Evolutionary conservation across 2,888 invertebrate genomes (phyloP).

Genomic region (Latheticus oryzae): DNA sequence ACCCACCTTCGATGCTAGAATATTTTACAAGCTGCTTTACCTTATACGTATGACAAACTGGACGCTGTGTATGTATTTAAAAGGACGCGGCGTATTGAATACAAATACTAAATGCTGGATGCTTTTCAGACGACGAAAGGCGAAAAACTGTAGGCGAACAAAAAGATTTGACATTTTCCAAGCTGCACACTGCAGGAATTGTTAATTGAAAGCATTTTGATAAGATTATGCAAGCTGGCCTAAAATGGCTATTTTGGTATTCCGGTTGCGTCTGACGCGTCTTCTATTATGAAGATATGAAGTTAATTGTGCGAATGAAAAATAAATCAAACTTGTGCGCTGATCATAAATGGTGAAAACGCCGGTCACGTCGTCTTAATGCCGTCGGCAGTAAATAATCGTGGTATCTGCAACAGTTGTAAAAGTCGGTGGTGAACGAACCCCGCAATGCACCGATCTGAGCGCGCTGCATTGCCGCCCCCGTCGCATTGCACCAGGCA

Average conservation of each 20-base stretch:
- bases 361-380: slow-evolving; percentile 42
- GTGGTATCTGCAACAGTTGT: slow-evolving; percentile 53
- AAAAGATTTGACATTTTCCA: too few relatives aligned
- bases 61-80: slow-evolving; percentile 55
- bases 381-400: slow-evolving; percentile 52
- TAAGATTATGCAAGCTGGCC: too few relatives aligned
- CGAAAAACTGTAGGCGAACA: slow-evolving; percentile 16
- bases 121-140: slow-evolving; percentile 32
- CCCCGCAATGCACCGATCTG: slow-evolving; percentile 53
- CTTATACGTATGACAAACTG: slow-evolving; percentile 59
- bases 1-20: slow-evolving; percentile 55
- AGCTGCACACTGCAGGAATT: too few relatives aligned
- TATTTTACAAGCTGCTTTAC: slow-evolving; percentile 55
- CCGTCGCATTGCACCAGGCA: slow-evolving; percentile 63
- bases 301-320: slow-evolving; percentile 17
- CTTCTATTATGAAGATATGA: slow-evolving; percentile 20
- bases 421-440: slow-evolving; percentile 50
- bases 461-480: slow-evolving; percentile 65
- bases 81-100: slow-evolving; percentile 50
- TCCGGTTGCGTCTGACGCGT: background rate
- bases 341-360: slow-evolving; percentile 39
- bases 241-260: too few relatives aligned
- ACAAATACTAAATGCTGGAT: slow-evolving; percentile 44
- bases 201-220: too few relatives aligned
- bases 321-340: slow-evolving; percentile 31